Evolutionary conservation across 2,797 vertebrate species (phyloP).

Genomic region (Danio tinwini): DNA sequence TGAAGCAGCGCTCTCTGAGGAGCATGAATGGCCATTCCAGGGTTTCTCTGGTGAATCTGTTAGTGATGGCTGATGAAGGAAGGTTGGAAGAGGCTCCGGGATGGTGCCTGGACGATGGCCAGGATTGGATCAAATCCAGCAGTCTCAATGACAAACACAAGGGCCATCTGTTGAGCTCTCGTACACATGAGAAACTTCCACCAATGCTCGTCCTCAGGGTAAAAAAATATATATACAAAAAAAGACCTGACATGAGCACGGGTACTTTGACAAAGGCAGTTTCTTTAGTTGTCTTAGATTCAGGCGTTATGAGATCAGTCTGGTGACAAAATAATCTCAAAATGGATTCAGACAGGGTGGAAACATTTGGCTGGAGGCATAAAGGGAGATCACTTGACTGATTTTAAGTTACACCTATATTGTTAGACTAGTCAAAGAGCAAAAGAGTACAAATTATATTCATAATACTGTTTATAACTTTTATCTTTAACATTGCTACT

Average conservation of each 20-base stretch:
- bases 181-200: slow-evolving; percentile 48
- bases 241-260: background rate
- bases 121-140: slow-evolving; percentile 49
- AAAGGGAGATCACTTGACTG: background rate
- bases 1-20: background rate
- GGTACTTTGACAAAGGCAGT: slow-evolving; percentile 34
- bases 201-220: background rate
- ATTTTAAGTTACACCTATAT: slow-evolving; percentile 5
- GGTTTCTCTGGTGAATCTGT: slow-evolving; percentile 45
- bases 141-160: slow-evolving; percentile 57
- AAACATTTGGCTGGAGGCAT: slow-evolving; percentile 30
- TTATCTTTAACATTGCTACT: background rate
- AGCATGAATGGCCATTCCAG: slow-evolving; percentile 2
- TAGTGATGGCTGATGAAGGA: slow-evolving; percentile 30
- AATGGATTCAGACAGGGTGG: background rate
- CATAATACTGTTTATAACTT: background rate
- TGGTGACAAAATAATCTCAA: slow-evolving; percentile 18
- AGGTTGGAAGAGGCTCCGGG: slow-evolving; percentile 17
- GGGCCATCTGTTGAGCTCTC: slow-evolving; percentile 53
- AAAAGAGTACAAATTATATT: background rate
- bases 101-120: slow-evolving; percentile 42
- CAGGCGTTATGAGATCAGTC: slow-evolving; percentile 10
- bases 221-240: background rate
- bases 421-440: background rate
- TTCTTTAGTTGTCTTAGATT: slow-evolving; percentile 5